Percentiles rank a stretch among this genome's conserved stretches.
These are phyloP conservation scores for Schlechtendalia chinensis DNA, from an alignment of 1,140 invertebrate species.

Conservation along the genomic window DNA sequence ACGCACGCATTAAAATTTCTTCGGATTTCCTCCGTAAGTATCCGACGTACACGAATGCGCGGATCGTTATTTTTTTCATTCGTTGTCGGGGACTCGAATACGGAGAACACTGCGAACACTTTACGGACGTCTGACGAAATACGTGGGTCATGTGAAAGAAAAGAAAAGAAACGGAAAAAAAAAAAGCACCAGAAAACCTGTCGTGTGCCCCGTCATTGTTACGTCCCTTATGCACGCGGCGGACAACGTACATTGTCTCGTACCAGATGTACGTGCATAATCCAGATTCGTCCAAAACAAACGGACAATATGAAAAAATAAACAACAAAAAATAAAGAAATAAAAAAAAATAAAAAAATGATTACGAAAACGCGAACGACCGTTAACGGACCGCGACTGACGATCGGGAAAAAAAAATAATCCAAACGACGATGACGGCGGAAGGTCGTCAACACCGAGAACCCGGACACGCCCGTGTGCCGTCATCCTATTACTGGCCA, in stretches of 20 bases:
- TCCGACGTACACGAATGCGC: too few relatives aligned
- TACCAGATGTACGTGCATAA: neutral
- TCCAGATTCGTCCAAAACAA: conserved; percentile 14
- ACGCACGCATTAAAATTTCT: too few relatives aligned
- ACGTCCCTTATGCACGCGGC: too few relatives aligned
- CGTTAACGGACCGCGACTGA: conserved; percentile 25
- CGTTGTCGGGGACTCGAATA: neutral
- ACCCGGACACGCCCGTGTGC: neutral
- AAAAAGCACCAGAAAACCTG: neutral
- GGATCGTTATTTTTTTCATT: too few relatives aligned
- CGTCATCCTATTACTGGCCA: neutral
- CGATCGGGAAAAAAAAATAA: conserved; percentile 15
- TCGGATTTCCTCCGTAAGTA: too few relatives aligned
- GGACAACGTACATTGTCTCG: neutral
- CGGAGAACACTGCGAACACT: neutral
- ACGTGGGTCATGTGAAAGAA: neutral
- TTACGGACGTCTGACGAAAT: neutral
- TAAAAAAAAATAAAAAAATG: neutral
- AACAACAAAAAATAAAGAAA: neutral
- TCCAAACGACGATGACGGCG: neutral
- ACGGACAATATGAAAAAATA: conserved; percentile 7
- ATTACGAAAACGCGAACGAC: conserved; percentile 10
- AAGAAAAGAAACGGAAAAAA: too few relatives aligned
- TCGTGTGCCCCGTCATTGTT: neutral
- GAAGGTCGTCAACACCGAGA: conserved; percentile 31